Evolutionary conservation across 1,140 invertebrate species (phyloP), one percentile per base, ranked within the genome.

Genomic region (Macrotrachela quadricornifera): DNA sequence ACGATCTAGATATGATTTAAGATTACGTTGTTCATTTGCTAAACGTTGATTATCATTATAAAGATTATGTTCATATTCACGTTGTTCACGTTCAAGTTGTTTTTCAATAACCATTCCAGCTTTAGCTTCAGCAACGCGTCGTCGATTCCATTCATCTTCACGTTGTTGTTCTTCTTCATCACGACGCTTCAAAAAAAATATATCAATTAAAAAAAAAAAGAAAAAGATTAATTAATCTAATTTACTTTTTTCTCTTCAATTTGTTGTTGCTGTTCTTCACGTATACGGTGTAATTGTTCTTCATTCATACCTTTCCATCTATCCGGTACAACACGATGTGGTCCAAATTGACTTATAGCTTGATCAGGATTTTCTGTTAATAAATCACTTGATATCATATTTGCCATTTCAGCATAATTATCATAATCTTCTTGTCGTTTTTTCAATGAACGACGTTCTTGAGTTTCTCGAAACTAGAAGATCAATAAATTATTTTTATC

Each of bases 361-460:
- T 78, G 77, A 50, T 81, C 78, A 1, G 77, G 79, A 59, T 83
- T 82, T 68, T 88, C 85, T 0, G 78, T 83, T 38, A 90, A 71
- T 67, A 88, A 78, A 63, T 87, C 84, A 15, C 83, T 82, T 14
- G 80, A 82, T 45, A 85, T 73, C 59, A 79, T 77, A 64, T 88
- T 88, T 62, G 82, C 80, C 56, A 86, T 83, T 69, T 88, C 84
- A 44, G 82, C 81, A 54, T 76, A 78, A 61, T 86, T 83, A 60
- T 85, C 81, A 52, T 78, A 74, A 10, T 80, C 77, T 59, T 80
- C 75, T 46, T 71, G 66, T 55, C 76, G 71, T 58, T 67, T 66
- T 53, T 76, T 68, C 49, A 77, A 68, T 12, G 70, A 66, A 44
- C 74, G 71, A 42, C 75, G 65, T 47, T 78, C 73, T 49, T 74